Evolutionary conservation across 2,797 vertebrate species (phyloP).

Genomic region (Sylvia borin): DNA sequence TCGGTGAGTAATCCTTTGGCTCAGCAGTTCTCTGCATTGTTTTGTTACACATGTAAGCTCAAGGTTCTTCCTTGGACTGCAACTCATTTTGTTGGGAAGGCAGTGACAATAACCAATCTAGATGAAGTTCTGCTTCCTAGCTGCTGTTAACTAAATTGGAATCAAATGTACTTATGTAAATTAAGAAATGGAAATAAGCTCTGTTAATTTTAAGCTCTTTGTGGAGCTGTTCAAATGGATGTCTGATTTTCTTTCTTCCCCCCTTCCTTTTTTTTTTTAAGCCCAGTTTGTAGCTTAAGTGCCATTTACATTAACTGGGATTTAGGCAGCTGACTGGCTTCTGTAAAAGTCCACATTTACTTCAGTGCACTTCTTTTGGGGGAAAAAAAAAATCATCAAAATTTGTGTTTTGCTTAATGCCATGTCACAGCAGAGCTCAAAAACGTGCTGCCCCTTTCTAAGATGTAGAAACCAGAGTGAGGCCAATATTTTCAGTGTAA

Average conservation of each 20-base stretch:
- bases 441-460: not conserved
- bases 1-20: not conserved
- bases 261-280: not conserved
- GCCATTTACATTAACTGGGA: not conserved
- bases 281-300: slow-evolving; percentile 8
- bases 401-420: not conserved
- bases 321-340: not conserved
- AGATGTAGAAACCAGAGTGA: not conserved
- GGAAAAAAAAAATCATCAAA: not conserved
- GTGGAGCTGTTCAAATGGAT: slow-evolving; percentile 23
- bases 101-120: slow-evolving; percentile 20
- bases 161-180: slow-evolving; percentile 60
- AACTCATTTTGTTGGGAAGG: not conserved
- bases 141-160: slow-evolving; percentile 44
- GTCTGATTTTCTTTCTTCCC: not conserved
- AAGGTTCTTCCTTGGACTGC: not conserved
- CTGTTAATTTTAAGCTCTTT: slow-evolving; percentile 46
- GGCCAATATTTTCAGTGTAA: not conserved
- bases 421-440: not conserved
- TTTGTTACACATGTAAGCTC: not conserved
- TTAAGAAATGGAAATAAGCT: slow-evolving; percentile 57
- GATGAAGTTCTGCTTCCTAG: slow-evolving; percentile 30
- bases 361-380: not conserved
- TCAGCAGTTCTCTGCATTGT: not conserved
- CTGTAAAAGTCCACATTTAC: not conserved